phyloP scores from a whole-genome alignment of 2,888 invertebrate species.

The Cremastinae sp. region DNA sequence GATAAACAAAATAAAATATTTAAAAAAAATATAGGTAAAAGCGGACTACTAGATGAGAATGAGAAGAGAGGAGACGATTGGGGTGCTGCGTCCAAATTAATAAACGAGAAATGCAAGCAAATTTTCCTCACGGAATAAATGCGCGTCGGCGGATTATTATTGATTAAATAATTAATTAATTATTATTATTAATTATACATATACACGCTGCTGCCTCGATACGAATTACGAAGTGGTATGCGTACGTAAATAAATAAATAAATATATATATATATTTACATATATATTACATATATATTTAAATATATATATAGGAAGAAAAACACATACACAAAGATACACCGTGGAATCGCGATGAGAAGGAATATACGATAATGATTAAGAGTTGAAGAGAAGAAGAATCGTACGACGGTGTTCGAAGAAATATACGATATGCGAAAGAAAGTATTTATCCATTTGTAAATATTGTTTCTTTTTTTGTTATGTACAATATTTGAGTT shows the following conservation, averaged over 20 bases:
- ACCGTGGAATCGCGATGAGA: constrained; percentile 52
- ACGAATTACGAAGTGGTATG: constrained; percentile 58
- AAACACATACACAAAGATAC: constrained; percentile 30
- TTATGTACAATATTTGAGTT: constrained; percentile 15
- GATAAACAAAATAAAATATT: constrained; percentile 31
- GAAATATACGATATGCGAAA: constrained; percentile 78
- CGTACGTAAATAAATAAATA: constrained; percentile 44
- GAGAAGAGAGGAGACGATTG: constrained; percentile 22
- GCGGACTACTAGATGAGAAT: constrained; percentile 49
- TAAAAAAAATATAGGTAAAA: constrained; percentile 46
- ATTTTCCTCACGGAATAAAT: constrained; percentile 49
- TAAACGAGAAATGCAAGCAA: constrained; percentile 32
- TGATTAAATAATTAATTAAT: constrained; percentile 55
- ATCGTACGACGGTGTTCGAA: constrained; percentile 71
- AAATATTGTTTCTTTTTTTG: constrained; percentile 31
- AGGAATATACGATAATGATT: constrained; percentile 55
- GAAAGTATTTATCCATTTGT: constrained; percentile 65
- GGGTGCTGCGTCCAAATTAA: constrained; percentile 58
- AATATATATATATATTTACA: constrained; percentile 13
- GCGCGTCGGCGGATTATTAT: constrained; percentile 58
- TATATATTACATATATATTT: neutral
- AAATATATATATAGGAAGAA: constrained; percentile 7
- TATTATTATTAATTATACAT: constrained; percentile 54
- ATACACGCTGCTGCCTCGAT: constrained; percentile 58
- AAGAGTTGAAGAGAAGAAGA: constrained; percentile 42